A percentile compares a stretch with the other conserved stretches of the same genome.
phyloP scores from a whole-genome alignment of 2,797 vertebrate species.

The Bothrops alternatus region DNA sequence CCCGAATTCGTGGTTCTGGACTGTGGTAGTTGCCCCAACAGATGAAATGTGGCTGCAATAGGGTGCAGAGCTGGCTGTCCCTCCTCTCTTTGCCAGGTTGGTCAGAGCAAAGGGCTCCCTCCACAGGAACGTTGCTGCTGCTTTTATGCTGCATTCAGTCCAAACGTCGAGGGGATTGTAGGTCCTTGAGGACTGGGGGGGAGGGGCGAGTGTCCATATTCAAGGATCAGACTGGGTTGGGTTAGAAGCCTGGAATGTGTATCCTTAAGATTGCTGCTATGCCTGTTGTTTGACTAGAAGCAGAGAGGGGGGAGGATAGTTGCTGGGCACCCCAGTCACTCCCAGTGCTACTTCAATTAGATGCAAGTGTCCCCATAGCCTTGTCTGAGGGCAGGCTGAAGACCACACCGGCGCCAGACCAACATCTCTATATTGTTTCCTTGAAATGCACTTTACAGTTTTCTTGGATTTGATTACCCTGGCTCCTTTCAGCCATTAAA shows the following conservation, averaged over 20 bases:
- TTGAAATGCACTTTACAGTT: conserved; percentile 33
- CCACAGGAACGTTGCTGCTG: not conserved
- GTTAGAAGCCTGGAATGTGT: not conserved
- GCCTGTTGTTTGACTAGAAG: not conserved
- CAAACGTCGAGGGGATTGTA: not conserved
- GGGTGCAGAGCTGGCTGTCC: not conserved
- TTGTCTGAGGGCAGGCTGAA: not conserved
- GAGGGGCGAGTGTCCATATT: not conserved
- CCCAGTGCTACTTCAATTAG: not conserved
- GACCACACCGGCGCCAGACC: not conserved
- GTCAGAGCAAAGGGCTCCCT: not conserved
- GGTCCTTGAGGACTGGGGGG: too few relatives aligned
- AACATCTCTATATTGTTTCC: not conserved
- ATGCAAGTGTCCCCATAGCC: not conserved
- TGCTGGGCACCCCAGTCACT: not conserved
- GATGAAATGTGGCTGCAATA: too few relatives aligned
- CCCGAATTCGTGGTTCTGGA: not conserved
- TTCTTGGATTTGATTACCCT: conserved; percentile 4
- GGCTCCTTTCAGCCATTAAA: not conserved
- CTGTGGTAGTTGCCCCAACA: too few relatives aligned
- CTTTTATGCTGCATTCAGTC: not conserved
- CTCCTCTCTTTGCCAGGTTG: not conserved
- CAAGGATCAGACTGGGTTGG: not conserved
- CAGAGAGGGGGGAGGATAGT: not conserved
- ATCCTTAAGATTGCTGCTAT: conserved; percentile 8